A percentile compares a stretch with the other conserved stretches of the same genome.
Conservation (phyloP, 2,888 invertebrate species). For the Clanis bilineata region DNA sequence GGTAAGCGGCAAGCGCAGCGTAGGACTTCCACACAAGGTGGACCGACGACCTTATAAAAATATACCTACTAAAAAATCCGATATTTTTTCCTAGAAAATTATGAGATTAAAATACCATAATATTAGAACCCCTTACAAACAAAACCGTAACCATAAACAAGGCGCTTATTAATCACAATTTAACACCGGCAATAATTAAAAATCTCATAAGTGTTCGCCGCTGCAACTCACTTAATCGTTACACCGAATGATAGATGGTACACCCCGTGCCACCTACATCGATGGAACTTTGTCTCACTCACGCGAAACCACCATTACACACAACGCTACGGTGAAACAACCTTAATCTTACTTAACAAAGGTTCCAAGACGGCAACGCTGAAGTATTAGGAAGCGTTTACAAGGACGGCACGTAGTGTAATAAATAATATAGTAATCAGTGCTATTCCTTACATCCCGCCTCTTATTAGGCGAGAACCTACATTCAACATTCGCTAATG, state of each 20-base stretch:
- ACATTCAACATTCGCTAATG: conserved; percentile 80
- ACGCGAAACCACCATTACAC: conserved; percentile 8
- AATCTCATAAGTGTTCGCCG: conserved; percentile 65
- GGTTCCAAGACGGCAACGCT: conserved; percentile 61
- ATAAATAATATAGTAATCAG: conserved; percentile 83
- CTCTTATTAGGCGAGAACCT: conserved; percentile 79
- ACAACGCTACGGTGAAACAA: conserved; percentile 15
- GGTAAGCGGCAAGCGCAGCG: no score
- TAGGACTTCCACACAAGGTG: no score
- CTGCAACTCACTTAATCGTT: conserved; percentile 72
- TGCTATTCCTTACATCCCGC: conserved; percentile 80
- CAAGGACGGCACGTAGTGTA: conserved; percentile 79
- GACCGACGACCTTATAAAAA: no score
- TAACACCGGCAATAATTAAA: conserved; percentile 74
- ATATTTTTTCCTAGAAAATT: no score
- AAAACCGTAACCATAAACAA: conserved; percentile 44
- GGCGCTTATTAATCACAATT: conserved; percentile 60
- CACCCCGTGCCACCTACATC: conserved; percentile 36
- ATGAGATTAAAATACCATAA: no score
- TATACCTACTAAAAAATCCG: no score
- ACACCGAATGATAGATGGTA: conserved; percentile 71
- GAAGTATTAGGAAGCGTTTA: conserved; percentile 80
- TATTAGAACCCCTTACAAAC: conserved; percentile 15
- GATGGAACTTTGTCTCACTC: conserved; percentile 55
- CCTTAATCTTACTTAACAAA: conserved; percentile 38